phyloP scores from a whole-genome alignment of 2,888 invertebrate genomes.

The Eledone cirrhosa region DNA sequence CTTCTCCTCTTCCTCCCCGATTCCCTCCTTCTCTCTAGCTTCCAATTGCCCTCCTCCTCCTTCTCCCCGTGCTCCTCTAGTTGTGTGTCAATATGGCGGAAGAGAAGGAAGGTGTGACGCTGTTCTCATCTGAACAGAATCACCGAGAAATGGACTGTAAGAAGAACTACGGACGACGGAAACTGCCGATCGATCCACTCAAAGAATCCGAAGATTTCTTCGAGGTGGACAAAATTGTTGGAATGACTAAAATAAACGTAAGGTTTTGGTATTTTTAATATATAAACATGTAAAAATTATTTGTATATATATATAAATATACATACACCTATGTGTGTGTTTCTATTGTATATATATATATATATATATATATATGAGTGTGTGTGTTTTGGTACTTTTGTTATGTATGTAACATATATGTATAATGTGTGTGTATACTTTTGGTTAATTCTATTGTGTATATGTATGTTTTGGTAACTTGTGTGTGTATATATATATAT shows the following conservation, averaged over 20 bases:
- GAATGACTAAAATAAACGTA: constrained; percentile 29
- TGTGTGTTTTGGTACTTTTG: not conserved
- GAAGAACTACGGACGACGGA: constrained; percentile 28
- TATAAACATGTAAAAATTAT: not conserved
- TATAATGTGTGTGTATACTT: not conserved
- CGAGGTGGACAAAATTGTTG: constrained; percentile 29
- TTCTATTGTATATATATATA: not conserved
- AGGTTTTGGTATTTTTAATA: constrained; percentile 1
- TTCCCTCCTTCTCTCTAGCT: not conserved
- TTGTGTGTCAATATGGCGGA: constrained; percentile 27
- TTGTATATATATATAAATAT: not conserved
- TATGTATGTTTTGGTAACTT: no score
- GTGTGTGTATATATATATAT: no score
- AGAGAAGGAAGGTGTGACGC: constrained; percentile 27
- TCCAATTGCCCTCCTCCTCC: not conserved
- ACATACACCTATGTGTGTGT: not conserved
- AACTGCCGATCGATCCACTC: constrained; percentile 15
- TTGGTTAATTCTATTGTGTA: not conserved
- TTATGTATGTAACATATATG: not conserved
- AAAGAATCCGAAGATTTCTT: constrained; percentile 22
- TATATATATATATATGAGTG: not conserved
- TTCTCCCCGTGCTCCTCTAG: not conserved
- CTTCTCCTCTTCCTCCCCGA: not conserved
- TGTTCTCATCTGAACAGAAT: not conserved
- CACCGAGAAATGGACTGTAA: constrained; percentile 25